Base-by-base conservation (phyloP, 2,888 invertebrate species). In the Chrysodeixis includens region DNA sequence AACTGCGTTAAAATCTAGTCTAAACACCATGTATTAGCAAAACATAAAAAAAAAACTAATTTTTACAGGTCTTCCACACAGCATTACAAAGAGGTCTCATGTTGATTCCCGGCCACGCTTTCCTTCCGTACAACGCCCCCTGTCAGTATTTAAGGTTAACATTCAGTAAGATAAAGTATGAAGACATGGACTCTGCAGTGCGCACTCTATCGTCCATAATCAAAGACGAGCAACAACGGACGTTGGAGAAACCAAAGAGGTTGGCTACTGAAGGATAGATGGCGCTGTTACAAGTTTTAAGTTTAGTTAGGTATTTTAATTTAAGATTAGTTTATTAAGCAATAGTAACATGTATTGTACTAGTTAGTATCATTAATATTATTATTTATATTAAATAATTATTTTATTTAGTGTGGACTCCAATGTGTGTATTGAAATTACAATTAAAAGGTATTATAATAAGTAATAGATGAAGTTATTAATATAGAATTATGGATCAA, bases 61-160 rank as follows among this genome's bases (percentile, higher is more conserved):
- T 55, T 46, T 78, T 78, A 0, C 83, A 94, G 94, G 93, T 93
- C 12, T 93, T 94, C 71, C 83, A 90, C 58, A 96, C 96, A 58
- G 98, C 97, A 0, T 88, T 97, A 22, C 93, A 95, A 61, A 96
- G 97, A 64, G 96, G 97, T 10, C 96, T 97, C 1, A 96, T 97
- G 84, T 90, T 97, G 74, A 96, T 97, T 0, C 98, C 98, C 0
- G 98, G 98, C 0, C 97, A 96, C 69, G 97, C 97, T 0, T 98
- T 98, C 87, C 95, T 96, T 88, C 95, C 95, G 58, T 96, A 97
- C 87, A 93, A 95, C 46, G 92, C 95, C 67, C 96, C 97, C 12
- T 97, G 96, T 78, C 96, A 96, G 54, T 97, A 96, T 85, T 90
- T 98, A 58, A 92, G 98, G 58, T 96, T 97, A 44, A 96, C 97